These are phyloP conservation scores for Alaudala cheleensis DNA, from an alignment of 2,113 vertebrate species.

Conservation along the genomic window DNA sequence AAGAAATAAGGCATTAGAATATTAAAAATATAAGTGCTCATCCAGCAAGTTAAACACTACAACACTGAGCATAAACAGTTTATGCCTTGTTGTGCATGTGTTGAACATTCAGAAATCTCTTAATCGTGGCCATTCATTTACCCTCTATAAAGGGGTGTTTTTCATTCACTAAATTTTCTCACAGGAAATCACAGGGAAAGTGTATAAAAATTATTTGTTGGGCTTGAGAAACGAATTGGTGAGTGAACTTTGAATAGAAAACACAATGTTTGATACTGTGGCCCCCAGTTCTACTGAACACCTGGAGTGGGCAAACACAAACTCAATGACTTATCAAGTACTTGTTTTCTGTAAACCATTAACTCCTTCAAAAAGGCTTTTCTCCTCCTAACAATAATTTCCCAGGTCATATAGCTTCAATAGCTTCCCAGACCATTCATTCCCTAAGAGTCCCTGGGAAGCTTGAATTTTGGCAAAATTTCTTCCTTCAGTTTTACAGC, in stretches of 20 bases:
- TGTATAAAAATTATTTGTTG: neutral
- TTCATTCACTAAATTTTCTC: neutral
- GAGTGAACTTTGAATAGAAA: neutral
- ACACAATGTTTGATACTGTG: neutral
- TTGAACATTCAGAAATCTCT: neutral
- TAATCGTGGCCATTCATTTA: neutral
- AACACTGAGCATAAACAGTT: neutral
- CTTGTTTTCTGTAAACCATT: constrained; percentile 29
- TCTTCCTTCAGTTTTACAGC: neutral
- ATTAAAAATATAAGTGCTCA: neutral
- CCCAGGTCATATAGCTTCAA: neutral
- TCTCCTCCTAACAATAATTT: constrained; percentile 16
- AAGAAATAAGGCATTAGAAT: neutral
- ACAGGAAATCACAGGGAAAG: neutral
- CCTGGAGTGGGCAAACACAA: neutral
- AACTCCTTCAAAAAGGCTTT: constrained; percentile 8
- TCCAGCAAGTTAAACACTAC: neutral
- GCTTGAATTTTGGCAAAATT: neutral
- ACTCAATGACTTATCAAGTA: neutral
- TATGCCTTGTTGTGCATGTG: neutral
- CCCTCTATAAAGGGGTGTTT: neutral
- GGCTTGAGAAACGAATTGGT: neutral
- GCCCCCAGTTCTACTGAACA: neutral
- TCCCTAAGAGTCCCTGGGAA: neutral
- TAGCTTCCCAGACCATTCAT: neutral